phyloP scores from a whole-genome alignment of 2,888 invertebrate species.

The Cheilosia vernalis region DNA sequence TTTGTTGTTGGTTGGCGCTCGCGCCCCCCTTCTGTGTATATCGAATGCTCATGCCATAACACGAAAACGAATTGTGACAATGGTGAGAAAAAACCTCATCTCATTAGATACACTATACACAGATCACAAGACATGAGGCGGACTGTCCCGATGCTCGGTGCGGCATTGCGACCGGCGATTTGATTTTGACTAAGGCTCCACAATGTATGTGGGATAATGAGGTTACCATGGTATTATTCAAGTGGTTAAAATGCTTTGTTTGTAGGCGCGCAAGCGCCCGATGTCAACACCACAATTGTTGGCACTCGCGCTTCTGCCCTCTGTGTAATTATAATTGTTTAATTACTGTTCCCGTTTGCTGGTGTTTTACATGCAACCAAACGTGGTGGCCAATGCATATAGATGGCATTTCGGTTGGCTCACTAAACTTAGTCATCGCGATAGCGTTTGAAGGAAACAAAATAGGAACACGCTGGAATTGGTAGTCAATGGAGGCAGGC shows the following conservation, averaged over 20 bases:
- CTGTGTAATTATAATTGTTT: slow-evolving; percentile 72
- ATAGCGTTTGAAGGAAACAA: slow-evolving; percentile 15
- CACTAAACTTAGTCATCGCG: slow-evolving; percentile 44
- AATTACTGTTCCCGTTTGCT: slow-evolving; percentile 57
- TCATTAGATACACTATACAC: slow-evolving; percentile 54
- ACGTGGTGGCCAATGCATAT: slow-evolving; percentile 45
- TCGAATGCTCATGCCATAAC: slow-evolving; percentile 64
- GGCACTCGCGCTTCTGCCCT: slow-evolving; percentile 56
- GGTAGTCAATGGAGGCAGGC: slow-evolving; percentile 28
- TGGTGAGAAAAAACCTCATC: slow-evolving; percentile 72
- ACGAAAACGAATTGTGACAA: slow-evolving; percentile 67
- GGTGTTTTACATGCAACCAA: slow-evolving; percentile 45
- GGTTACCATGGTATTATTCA: slow-evolving; percentile 45
- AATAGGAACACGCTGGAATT: slow-evolving; percentile 45
- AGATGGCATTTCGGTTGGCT: slow-evolving; percentile 35
- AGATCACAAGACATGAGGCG: not conserved
- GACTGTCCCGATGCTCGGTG: not conserved
- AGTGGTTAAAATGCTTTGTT: slow-evolving; percentile 63
- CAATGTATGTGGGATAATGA: slow-evolving; percentile 54
- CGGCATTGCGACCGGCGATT: not conserved
- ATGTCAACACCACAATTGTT: slow-evolving; percentile 69
- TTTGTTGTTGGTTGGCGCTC: slow-evolving; percentile 18
- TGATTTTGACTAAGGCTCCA: slow-evolving; percentile 41
- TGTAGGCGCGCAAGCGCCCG: slow-evolving; percentile 55
- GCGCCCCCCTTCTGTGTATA: slow-evolving; percentile 28